Base-by-base conservation (phyloP, 2,888 invertebrate genomes). In the Dryadula phaetusa region DNA sequence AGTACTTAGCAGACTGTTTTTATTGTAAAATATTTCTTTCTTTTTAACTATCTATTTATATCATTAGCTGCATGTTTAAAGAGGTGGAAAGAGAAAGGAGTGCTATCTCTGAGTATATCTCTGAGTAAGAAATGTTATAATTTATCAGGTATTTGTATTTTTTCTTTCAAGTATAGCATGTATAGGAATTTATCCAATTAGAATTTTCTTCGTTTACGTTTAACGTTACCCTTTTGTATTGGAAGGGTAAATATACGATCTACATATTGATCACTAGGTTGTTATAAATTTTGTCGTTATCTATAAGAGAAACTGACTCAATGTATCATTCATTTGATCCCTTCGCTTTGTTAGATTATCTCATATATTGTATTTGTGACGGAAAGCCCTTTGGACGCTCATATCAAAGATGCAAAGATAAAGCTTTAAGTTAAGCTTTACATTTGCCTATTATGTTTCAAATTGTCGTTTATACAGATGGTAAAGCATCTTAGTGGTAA, bases 281-380 rank as follows among this genome's bases (percentile, higher is more conserved):
- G 18, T 37, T 37, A 37, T 37, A 54, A 54, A 37, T 37, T 34
- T 20, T 6, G 37, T 37, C 22, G 20, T 54, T 37, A 3, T 54
- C n/a, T 7, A 18, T 54, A 14, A n/a, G 20, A 22, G 14, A n/a
- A 2, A 14, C n/a, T 37, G 32, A 20, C 20, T 34, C 34, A 20
- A 28, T 49, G 20, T 54, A 34, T 37, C 37, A 14, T 7, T 54
- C 37, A 34, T 54, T 3, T 49, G 49, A 49, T 28, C 49, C 28
- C 49, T 49, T 49, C 28, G 16, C 49, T 28, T 49, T 49, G 28
- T 49, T 28, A 49, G 49, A 49, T 49, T 28, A 49, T n/a, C 25
- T 28, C n/a, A 49, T 49, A 25, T 16, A 49, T 49, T 25, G 8
- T 49, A 49, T 49, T 49, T 28, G 16, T 16, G 49, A 49, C 25